Percentiles rank a stretch among this genome's conserved stretches.
Evolutionary conservation across 2,797 vertebrate species (phyloP).

Genomic region (Takifugu ocellatus): DNA sequence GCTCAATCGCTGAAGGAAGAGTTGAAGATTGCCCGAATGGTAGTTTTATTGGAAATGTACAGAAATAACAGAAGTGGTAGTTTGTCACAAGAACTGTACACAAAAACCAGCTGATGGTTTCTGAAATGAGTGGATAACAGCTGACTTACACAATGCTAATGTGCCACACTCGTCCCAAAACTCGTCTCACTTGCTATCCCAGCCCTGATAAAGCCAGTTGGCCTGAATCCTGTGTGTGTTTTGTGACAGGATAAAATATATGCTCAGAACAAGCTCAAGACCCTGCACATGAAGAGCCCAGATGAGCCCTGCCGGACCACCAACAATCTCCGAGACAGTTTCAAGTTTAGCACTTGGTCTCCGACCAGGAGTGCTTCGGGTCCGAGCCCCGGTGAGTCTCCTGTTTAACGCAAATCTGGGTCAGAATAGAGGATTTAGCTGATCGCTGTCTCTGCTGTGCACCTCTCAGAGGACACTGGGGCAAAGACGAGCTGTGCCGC

Average conservation of each 20-base stretch:
- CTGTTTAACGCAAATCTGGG: background rate
- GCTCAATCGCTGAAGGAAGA: conserved; percentile 87
- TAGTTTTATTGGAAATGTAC: conserved; percentile 42
- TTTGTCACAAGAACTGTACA: background rate
- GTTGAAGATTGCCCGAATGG: conserved; percentile 84
- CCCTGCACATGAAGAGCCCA: conserved; percentile 78
- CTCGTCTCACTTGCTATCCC: background rate
- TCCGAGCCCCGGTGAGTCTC: conserved; percentile 75
- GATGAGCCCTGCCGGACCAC: conserved; percentile 78
- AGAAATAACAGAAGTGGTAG: background rate
- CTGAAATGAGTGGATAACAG: background rate
- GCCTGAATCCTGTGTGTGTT: conserved; percentile 3
- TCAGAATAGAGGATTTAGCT: background rate
- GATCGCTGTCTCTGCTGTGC: background rate
- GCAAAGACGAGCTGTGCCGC: conserved; percentile 83
- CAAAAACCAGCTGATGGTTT: background rate
- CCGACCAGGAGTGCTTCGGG: conserved; percentile 66
- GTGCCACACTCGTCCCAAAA: background rate
- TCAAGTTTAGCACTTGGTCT: conserved; percentile 81
- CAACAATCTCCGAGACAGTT: conserved; percentile 78
- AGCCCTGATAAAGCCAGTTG: background rate
- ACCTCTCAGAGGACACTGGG: conserved; percentile 71
- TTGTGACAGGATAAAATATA: conserved; percentile 83
- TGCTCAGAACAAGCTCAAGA: conserved; percentile 84
- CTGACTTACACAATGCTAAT: background rate